Conservation (phyloP, 2,888 invertebrate genomes). For the Teinopalpus imperialis region DNA sequence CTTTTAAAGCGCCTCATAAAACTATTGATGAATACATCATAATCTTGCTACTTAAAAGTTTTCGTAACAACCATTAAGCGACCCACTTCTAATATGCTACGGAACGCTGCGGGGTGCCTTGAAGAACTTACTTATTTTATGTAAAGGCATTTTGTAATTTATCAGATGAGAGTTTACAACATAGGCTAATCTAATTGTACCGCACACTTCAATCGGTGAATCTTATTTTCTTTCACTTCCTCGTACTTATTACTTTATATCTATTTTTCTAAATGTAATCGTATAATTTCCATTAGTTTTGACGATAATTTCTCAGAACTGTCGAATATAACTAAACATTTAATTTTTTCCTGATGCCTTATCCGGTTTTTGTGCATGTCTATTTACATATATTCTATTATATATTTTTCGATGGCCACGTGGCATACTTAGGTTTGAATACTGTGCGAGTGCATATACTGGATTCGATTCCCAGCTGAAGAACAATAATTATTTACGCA, state of each 20-base stretch:
- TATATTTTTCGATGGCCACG: no score
- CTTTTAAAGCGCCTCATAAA: constrained; percentile 29
- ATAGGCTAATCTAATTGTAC: background rate
- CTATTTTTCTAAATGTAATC: no score
- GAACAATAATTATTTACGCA: no score
- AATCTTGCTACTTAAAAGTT: constrained; percentile 40
- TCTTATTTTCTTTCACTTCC: background rate
- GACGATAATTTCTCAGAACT: no score
- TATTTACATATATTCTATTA: no score
- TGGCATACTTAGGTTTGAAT: no score
- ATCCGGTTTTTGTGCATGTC: no score
- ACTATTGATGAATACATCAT: constrained; percentile 40
- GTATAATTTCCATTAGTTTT: no score
- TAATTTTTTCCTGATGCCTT: no score
- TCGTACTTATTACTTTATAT: background rate
- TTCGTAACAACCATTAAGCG: constrained; percentile 39
- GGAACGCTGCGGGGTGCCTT: background rate
- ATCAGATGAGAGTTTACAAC: background rate
- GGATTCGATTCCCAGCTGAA: no score
- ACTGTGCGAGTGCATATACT: no score
- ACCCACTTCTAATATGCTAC: constrained; percentile 9
- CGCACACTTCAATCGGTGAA: background rate
- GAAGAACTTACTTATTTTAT: constrained; percentile 11
- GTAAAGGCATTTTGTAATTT: constrained; percentile 15
- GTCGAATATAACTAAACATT: no score